Conservation (phyloP, 2,113 vertebrate genomes). For the Sturnus vulgaris region DNA sequence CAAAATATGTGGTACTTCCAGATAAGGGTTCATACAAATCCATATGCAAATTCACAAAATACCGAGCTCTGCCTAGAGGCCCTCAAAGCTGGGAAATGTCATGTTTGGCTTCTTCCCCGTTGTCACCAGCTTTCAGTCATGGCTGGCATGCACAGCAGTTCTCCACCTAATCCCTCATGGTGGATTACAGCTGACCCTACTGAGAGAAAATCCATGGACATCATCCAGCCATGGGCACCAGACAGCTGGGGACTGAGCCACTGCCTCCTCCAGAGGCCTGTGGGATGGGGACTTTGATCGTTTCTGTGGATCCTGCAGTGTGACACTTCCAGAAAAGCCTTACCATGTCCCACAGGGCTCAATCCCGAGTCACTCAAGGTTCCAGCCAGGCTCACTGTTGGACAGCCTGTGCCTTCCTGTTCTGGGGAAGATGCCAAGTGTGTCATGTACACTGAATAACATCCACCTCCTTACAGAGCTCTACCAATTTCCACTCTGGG, state of each 20-base stretch:
- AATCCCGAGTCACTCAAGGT: accelerated
- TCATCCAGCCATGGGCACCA: background rate
- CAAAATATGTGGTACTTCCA: background rate
- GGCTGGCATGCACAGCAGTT: background rate
- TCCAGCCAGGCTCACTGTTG: background rate
- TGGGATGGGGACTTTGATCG: accelerated
- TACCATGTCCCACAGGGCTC: accelerated
- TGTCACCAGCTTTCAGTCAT: background rate
- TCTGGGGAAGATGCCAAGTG: background rate
- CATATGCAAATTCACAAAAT: background rate
- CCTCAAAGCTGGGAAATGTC: background rate
- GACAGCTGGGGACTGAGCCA: background rate
- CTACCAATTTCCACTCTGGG: background rate
- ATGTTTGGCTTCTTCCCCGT: accelerated
- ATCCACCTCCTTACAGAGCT: background rate
- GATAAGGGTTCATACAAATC: background rate
- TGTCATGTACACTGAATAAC: accelerated
- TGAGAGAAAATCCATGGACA: accelerated
- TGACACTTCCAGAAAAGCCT: background rate
- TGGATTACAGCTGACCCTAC: background rate
- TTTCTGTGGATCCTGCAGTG: accelerated
- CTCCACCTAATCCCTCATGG: background rate
- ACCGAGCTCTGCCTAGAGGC: background rate
- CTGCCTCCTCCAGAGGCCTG: background rate
- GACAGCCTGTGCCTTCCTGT: background rate